Evolutionary conservation across 2,888 invertebrate species (phyloP).

Genomic region (Monochamus alternatus): DNA sequence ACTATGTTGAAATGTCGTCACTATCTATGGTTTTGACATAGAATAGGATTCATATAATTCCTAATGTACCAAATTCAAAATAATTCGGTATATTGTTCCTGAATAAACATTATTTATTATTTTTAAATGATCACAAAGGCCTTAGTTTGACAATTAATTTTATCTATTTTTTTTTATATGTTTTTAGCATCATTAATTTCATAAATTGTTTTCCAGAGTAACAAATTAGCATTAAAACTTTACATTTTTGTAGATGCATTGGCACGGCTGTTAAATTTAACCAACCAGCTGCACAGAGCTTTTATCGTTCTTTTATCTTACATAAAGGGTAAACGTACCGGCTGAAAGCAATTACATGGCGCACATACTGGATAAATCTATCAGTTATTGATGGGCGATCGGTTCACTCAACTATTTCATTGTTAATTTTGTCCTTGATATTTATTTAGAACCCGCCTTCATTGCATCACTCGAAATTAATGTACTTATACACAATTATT

Average conservation of each 20-base stretch:
- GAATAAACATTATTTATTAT: too few relatives aligned
- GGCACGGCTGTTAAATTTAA: not conserved
- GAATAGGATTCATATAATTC: too few relatives aligned
- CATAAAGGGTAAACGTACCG: not conserved
- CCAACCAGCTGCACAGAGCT: not conserved
- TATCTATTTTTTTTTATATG: too few relatives aligned
- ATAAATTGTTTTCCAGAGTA: too few relatives aligned
- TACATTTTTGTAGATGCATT: not conserved
- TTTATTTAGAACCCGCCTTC: conserved; percentile 10
- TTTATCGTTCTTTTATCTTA: not conserved
- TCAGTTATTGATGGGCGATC: not conserved
- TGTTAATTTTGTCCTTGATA: conserved; percentile 5
- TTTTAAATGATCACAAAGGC: too few relatives aligned
- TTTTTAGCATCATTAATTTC: too few relatives aligned
- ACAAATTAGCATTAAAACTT: too few relatives aligned
- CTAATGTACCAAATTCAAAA: too few relatives aligned
- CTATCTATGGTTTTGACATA: too few relatives aligned
- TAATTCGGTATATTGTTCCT: too few relatives aligned
- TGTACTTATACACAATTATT: conserved; percentile 5
- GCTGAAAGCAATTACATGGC: not conserved
- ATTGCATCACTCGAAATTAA: conserved; percentile 4
- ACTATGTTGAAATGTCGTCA: too few relatives aligned
- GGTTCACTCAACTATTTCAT: conserved; percentile 12
- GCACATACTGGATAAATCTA: not conserved
- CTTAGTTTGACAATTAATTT: too few relatives aligned